phyloP scores from a whole-genome alignment of 1,140 invertebrate species.

The Pseudoatta argentina region DNA sequence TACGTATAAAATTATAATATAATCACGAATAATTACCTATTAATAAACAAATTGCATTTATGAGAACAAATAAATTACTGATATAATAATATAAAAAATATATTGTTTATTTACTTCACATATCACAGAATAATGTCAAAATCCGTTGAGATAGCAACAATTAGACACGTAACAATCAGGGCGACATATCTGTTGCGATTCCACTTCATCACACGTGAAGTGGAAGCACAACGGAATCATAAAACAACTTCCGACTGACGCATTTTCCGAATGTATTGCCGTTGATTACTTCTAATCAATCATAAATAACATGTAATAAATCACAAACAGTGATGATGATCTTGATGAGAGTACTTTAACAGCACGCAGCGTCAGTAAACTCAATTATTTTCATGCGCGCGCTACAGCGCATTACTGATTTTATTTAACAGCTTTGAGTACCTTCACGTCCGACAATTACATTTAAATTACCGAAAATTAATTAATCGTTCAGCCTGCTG shows the following conservation, averaged over 20 bases:
- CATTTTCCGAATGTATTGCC: conserved; percentile 28
- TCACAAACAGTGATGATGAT: conserved; percentile 43
- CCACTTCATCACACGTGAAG: conserved; percentile 42
- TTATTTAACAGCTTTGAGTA: conserved; percentile 45
- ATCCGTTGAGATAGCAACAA: not conserved
- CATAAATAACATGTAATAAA: conserved; percentile 59
- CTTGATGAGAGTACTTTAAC: conserved; percentile 51
- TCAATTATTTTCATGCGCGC: conserved; percentile 32
- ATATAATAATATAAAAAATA: not conserved
- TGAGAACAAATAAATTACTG: not conserved
- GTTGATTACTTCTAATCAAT: conserved; percentile 56
- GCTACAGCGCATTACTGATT: conserved; percentile 23
- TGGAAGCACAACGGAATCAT: conserved; percentile 41
- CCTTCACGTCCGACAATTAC: conserved; percentile 41
- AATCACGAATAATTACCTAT: not conserved
- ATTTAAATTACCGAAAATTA: conserved; percentile 52
- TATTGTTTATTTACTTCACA: not conserved
- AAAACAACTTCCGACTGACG: conserved; percentile 35
- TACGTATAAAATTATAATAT: not conserved
- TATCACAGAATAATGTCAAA: not conserved
- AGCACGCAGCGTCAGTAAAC: conserved; percentile 13
- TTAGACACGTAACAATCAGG: not conserved
- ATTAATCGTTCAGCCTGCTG: conserved; percentile 40
- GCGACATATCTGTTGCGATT: conserved; percentile 21
- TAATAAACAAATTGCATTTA: not conserved